Conservation (phyloP, 2,888 invertebrate species). For the Choristoneura rosaceana region DNA sequence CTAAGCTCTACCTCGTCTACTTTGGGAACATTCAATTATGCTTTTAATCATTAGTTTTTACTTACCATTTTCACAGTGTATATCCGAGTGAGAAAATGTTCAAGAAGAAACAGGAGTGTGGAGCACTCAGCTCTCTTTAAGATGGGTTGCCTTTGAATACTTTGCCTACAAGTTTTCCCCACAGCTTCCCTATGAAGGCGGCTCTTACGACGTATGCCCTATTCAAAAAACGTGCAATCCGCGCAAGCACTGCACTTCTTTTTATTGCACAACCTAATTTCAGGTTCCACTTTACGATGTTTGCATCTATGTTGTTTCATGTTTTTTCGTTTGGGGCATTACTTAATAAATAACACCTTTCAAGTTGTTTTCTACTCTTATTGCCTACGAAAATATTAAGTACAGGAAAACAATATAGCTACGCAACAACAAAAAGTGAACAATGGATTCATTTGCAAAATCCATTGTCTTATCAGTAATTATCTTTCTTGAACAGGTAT, state of each 20-base stretch:
- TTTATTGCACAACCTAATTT: slow-evolving; percentile 15
- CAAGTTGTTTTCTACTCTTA: slow-evolving; percentile 8
- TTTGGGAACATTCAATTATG: slow-evolving; percentile 26
- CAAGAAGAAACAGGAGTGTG: slow-evolving; percentile 44
- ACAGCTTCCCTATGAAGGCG: slow-evolving; percentile 52
- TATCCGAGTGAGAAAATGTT: slow-evolving; percentile 44
- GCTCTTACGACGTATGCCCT: slow-evolving; percentile 52
- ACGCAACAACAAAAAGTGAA: slow-evolving; percentile 49
- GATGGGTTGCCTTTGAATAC: slow-evolving; percentile 60
- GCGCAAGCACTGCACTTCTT: slow-evolving; percentile 43
- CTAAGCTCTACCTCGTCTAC: slow-evolving; percentile 33
- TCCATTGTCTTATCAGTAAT: slow-evolving; percentile 60
- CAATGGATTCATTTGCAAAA: slow-evolving; percentile 57
- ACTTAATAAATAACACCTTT: neutral
- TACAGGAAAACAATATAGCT: slow-evolving; percentile 31
- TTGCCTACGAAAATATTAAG: slow-evolving; percentile 8
- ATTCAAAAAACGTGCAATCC: slow-evolving; percentile 53
- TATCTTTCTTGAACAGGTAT: slow-evolving; percentile 55
- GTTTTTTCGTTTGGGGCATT: neutral
- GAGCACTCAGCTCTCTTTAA: slow-evolving; percentile 48
- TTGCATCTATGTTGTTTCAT: neutral
- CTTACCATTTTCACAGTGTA: slow-evolving; percentile 25
- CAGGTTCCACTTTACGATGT: neutral
- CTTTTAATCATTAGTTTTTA: slow-evolving; percentile 31
- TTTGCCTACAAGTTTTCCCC: slow-evolving; percentile 55